A percentile compares a stretch with the other conserved stretches of the same genome.
Evolutionary conservation across 2,113 vertebrate species (phyloP).

Genomic region (Anoplopoma fimbria): DNA sequence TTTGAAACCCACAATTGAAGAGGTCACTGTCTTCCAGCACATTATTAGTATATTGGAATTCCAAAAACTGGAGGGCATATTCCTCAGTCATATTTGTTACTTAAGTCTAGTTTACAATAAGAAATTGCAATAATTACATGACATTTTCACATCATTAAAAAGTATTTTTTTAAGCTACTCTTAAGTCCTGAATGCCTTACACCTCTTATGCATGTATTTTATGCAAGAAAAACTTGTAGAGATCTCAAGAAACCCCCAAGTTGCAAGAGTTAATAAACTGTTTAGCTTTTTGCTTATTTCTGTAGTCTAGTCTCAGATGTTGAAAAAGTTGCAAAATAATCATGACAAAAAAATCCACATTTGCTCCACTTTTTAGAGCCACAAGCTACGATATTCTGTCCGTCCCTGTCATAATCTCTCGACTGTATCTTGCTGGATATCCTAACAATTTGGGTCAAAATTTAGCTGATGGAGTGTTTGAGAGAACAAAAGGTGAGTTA

Average conservation of each 20-base stretch:
- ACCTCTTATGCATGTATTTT: not conserved
- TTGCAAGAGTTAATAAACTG: not conserved
- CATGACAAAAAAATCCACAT: too few species aligned
- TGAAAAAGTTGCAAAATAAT: not conserved
- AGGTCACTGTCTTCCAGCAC: not conserved
- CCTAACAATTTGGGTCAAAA: not conserved
- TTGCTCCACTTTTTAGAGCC: not conserved
- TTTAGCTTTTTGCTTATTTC: not conserved
- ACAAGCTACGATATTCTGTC: not conserved
- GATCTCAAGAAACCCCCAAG: not conserved
- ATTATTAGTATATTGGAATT: not conserved
- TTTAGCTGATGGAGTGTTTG: conserved; percentile 21
- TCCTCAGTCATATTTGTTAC: not conserved
- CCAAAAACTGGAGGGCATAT: not conserved
- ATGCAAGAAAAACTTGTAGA: not conserved
- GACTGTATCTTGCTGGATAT: conserved; percentile 9
- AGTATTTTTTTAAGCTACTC: not conserved
- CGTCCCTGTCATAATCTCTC: not conserved
- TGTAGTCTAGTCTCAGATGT: not conserved
- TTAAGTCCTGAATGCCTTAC: not conserved
- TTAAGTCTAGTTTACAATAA: not conserved
- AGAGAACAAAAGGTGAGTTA: conserved; percentile 59
- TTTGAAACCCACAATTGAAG: not conserved
- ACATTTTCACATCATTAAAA: not conserved
- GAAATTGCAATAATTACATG: not conserved